A percentile compares a stretch with the other conserved stretches of the same genome.
Evolutionary conservation across 2,113 vertebrate genomes (phyloP).

Genomic region (Grus americana): DNA sequence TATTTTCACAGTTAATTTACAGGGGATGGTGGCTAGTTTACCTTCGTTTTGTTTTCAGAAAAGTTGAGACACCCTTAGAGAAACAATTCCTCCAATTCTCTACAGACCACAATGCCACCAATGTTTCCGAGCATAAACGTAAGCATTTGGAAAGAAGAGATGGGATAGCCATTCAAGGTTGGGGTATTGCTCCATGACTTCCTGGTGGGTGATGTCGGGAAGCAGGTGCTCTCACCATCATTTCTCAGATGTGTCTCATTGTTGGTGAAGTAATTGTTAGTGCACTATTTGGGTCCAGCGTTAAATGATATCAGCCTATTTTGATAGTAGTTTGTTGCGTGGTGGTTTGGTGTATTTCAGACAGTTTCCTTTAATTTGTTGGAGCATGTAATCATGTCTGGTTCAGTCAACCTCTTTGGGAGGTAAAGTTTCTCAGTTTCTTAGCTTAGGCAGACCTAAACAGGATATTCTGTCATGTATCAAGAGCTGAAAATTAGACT

Average conservation of each 20-base stretch:
- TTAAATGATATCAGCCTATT: neutral
- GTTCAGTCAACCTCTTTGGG: neutral
- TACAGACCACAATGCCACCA: neutral
- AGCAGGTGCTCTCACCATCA: neutral
- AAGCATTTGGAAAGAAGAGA: neutral
- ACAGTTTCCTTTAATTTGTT: neutral
- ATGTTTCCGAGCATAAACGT: neutral
- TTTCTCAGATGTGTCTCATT: neutral
- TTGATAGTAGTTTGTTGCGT: neutral
- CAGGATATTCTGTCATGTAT: neutral
- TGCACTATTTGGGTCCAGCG: neutral
- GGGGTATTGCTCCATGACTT: neutral
- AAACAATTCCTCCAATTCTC: neutral
- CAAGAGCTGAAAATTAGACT: neutral
- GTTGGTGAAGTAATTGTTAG: neutral
- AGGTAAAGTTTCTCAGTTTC: neutral
- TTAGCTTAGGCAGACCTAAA: neutral
- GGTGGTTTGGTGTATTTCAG: conserved; percentile 8
- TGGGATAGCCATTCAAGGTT: neutral
- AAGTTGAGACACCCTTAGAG: neutral
- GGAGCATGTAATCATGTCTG: neutral
- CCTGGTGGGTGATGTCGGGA: neutral
- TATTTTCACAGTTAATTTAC: neutral
- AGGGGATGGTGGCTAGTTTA: neutral
- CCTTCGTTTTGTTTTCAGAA: neutral